Evolutionary conservation across 2,113 vertebrate genomes (phyloP).

Genomic region (Caretta caretta): DNA sequence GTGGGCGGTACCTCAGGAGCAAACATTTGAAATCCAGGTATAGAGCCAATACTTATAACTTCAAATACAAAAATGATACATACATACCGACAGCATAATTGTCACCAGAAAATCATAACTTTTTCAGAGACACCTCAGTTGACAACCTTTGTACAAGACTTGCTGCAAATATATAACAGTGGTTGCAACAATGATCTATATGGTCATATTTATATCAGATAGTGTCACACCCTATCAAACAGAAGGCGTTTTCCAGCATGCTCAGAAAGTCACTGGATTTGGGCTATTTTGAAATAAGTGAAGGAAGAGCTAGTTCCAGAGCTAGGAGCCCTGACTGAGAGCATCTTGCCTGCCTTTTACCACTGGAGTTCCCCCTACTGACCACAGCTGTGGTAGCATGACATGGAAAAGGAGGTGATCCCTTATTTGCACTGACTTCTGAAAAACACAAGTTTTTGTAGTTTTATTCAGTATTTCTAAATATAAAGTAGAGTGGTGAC

Average conservation of each 20-base stretch:
- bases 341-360: constrained; percentile 5
- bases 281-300: background rate
- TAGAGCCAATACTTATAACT: no score
- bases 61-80: no score
- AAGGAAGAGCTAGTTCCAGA: background rate
- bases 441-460: background rate
- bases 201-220: no score
- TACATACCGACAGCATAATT: no score
- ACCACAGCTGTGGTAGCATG: constrained; percentile 25
- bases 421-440: background rate
- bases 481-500: background rate
- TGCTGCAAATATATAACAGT: no score
- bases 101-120: no score
- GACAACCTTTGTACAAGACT: no score
- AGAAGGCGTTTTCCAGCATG: background rate
- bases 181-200: no score
- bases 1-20: no score
- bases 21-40: no score
- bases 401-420: constrained; percentile 6
- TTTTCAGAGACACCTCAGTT: no score
- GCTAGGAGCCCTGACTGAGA: background rate
- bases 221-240: background rate
- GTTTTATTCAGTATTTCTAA: background rate
- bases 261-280: constrained; percentile 14
- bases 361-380: background rate